These are phyloP conservation scores for Hybos culiciformis DNA, from an alignment of 2,888 invertebrate genomes.

Conservation along the genomic window DNA sequence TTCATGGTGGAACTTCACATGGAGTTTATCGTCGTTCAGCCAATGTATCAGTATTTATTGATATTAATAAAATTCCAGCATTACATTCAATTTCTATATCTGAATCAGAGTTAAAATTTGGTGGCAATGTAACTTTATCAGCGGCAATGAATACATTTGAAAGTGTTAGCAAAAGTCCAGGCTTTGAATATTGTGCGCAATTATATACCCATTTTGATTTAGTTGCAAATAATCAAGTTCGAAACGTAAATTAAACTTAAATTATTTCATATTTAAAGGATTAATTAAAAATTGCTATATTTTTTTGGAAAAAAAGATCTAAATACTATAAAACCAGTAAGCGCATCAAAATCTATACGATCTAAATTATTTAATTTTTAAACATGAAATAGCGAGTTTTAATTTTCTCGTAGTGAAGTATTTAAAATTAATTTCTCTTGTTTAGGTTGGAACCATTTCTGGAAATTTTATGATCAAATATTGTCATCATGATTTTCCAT, in stretches of 20 bases:
- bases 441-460: conserved; percentile 49
- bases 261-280: neutral
- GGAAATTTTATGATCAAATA: conserved; percentile 60
- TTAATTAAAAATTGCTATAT: too few relatives aligned
- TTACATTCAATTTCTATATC: conserved; percentile 36
- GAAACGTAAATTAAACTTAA: conserved; percentile 43
- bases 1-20: conserved; percentile 58
- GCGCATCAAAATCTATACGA: neutral
- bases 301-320: too few relatives aligned
- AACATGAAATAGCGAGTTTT: neutral
- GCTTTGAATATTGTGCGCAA: conserved; percentile 41
- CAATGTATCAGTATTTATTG: conserved; percentile 39
- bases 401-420: neutral
- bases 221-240: conserved; percentile 50
- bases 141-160: conserved; percentile 39
- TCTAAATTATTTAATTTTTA: neutral
- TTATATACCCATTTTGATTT: conserved; percentile 44
- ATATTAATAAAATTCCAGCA: conserved; percentile 44
- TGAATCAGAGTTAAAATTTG: conserved; percentile 28
- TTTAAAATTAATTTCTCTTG: conserved; percentile 18
- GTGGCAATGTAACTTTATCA: conserved; percentile 41
- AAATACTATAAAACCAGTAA: too few relatives aligned
- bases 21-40: conserved; percentile 35
- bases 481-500: conserved; percentile 50
- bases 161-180: conserved; percentile 29